Evolutionary conservation across 1,140 invertebrate species (phyloP), one percentile per base, ranked within the genome.

Genomic region (Aphaenogaster ashmeadi): DNA sequence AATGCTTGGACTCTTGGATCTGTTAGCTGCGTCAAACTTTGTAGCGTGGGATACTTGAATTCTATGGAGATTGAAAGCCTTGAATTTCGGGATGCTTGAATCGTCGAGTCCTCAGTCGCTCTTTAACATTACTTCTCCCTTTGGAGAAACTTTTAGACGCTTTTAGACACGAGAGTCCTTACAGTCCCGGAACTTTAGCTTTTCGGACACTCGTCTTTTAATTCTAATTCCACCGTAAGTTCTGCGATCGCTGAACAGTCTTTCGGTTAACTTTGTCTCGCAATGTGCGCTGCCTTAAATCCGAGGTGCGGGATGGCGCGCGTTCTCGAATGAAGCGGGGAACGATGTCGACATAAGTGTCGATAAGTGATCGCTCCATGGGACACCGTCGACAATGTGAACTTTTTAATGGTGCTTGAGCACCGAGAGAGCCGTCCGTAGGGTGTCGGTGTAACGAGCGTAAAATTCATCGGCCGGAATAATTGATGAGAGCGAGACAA

Each of bases 401-500:
- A 86, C 83, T 78, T 78, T 84, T 86, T 86, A 77, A 77, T 86
- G 75, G 83, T 62, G 83, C 72, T 86, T 50, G 83, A 86, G 36
- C 58, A 44, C 11, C n/a, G n/a, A 60, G 67, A 74, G 66, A 83
- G 13, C 52, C 36, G 83, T 44, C 50, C 54, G 83, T 64, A 33
- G 74, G 72, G 77, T 87, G 85, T 87, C 85, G 66, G 66, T 81
- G 69, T 87, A 81, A 87, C 85, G 78, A 87, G 78, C 85, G 85
- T 87, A 58, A 86, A 86, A 86, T 86, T 86, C 84, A 86, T 86
- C 84, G 75, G 77, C 62, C 62, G 84, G 84, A 86, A 86, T 86
- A 86, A 86, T 80, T 81, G 80, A 75, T 84, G 80, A 60, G 80
- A 84, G 80, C 69, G 80, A 84, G 80, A 84, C 80, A 60, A 75